Percentiles rank a stretch among this genome's conserved stretches.
These are phyloP conservation scores for Rhopilema esculentum DNA, from an alignment of 30 jellyfish, hydroid and myxozoan genomes.

Conservation along the genomic window DNA sequence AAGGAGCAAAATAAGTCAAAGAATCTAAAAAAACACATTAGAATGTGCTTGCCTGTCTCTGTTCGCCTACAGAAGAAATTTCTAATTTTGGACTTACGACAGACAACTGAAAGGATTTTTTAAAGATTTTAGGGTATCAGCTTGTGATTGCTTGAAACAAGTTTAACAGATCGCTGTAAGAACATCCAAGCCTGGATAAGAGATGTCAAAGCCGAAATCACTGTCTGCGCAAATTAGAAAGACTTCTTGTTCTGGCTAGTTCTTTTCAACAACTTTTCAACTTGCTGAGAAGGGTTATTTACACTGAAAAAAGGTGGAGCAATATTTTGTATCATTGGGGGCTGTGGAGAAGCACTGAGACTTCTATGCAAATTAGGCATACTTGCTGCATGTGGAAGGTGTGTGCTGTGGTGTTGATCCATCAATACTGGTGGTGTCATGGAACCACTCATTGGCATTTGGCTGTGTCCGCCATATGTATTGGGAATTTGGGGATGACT, in stretches of 20 bases:
- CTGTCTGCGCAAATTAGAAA: neutral
- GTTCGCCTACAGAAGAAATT: no score
- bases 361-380: conserved; percentile 55
- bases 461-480: conserved; percentile 4
- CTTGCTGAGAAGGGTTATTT: conserved; percentile 2
- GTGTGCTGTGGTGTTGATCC: conserved; percentile 20
- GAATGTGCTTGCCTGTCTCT: no score
- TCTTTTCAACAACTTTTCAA: conserved; percentile 21
- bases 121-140: neutral
- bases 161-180: no score
- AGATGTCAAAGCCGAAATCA: no score
- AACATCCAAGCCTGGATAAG: no score
- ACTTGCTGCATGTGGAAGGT: conserved; percentile 65
- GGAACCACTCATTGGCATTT: conserved; percentile 32
- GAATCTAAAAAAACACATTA: no score
- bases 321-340: neutral
- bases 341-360: neutral
- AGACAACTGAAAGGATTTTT: no score
- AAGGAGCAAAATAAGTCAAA: no score
- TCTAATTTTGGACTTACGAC: no score
- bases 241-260: neutral
- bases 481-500: neutral
- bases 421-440: conserved; percentile 51
- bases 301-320: conserved; percentile 43
- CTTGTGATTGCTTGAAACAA: neutral